These are phyloP conservation scores for Esox lucius DNA, from an alignment of 2,797 vertebrate genomes.

Conservation along the genomic window DNA sequence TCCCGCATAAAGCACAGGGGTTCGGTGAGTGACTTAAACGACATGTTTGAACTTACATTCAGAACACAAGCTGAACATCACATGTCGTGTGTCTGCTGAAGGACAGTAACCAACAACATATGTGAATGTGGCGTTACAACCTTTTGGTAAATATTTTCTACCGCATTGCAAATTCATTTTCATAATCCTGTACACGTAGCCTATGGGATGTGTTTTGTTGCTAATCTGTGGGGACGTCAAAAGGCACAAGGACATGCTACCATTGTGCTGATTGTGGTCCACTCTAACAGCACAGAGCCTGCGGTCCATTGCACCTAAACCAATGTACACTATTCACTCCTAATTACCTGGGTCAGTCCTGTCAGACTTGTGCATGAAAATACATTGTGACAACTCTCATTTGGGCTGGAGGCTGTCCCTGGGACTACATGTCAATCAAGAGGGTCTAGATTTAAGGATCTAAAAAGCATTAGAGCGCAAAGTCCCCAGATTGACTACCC, in stretches of 20 bases:
- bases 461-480: constrained; percentile 5
- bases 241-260: constrained; percentile 20
- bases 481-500: constrained; percentile 8
- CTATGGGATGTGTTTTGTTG: background rate
- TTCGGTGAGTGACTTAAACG: background rate
- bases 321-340: constrained; percentile 34
- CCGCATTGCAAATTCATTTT: background rate
- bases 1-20: background rate
- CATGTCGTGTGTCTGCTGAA: background rate
- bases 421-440: constrained; percentile 51
- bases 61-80: background rate
- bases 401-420: constrained; percentile 49
- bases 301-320: constrained; percentile 33
- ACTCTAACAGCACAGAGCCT: constrained; percentile 20
- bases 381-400: constrained; percentile 31
- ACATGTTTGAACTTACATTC: background rate
- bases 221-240: background rate
- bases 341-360: constrained; percentile 63
- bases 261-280: constrained; percentile 11
- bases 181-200: background rate
- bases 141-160: background rate
- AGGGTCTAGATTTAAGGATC: constrained; percentile 21
- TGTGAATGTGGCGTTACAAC: background rate
- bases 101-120: background rate
- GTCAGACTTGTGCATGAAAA: constrained; percentile 56